Conservation (phyloP, 2,888 invertebrate genomes). For the Pollenia labialis region DNA sequence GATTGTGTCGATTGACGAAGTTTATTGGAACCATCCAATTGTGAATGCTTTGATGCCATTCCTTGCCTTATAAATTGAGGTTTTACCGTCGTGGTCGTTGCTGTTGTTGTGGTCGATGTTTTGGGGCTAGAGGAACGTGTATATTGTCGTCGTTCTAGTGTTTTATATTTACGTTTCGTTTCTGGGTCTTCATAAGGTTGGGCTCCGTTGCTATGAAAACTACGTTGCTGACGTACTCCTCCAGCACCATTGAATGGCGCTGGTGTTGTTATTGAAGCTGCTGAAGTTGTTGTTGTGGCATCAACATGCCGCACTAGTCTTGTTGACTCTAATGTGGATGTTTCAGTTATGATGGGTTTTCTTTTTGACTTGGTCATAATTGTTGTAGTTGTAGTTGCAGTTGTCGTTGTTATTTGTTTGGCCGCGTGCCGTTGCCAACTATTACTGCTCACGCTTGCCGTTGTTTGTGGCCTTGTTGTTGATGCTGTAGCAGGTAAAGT, state of each 20-base stretch:
- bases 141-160: slow-evolving; percentile 59
- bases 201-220: slow-evolving; percentile 72
- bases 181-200: slow-evolving; percentile 60
- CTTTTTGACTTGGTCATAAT: slow-evolving; percentile 63
- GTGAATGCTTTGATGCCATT: slow-evolving; percentile 50
- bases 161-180: slow-evolving; percentile 59
- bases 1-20: slow-evolving; percentile 72
- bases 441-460: slow-evolving; percentile 67
- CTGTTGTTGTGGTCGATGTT: slow-evolving; percentile 52
- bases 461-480: slow-evolving; percentile 79
- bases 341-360: slow-evolving; percentile 68
- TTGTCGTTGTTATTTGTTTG: slow-evolving; percentile 70
- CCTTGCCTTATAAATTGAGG: slow-evolving; percentile 53
- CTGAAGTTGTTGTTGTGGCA: slow-evolving; percentile 61
- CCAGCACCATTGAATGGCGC: slow-evolving; percentile 41
- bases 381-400: slow-evolving; percentile 65
- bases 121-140: slow-evolving; percentile 48
- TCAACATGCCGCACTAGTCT: slow-evolving; percentile 70
- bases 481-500: slow-evolving; percentile 75
- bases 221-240: slow-evolving; percentile 75
- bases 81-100: slow-evolving; percentile 51
- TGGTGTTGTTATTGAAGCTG: slow-evolving; percentile 37
- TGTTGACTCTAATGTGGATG: slow-evolving; percentile 69
- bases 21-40: slow-evolving; percentile 53
- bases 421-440: slow-evolving; percentile 73